phyloP scores from a whole-genome alignment of 2,888 invertebrate species.

The Eledone cirrhosa region DNA sequence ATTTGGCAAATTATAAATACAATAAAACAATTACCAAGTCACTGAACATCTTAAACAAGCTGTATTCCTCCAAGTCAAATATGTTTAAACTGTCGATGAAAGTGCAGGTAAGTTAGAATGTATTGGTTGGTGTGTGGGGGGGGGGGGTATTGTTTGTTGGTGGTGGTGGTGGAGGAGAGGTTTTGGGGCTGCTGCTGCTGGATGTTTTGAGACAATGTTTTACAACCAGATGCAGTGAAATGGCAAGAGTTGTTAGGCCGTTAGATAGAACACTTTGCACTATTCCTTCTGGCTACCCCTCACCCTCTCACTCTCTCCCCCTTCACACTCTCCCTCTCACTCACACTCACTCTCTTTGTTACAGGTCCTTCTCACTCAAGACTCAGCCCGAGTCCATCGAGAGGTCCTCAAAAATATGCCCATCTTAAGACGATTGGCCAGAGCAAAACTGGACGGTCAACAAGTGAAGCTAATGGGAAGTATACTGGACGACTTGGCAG shows the following conservation, averaged over 20 bases:
- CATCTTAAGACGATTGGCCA: constrained; percentile 57
- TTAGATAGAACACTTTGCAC: no score
- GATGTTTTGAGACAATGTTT: no score
- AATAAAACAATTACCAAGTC: constrained; percentile 65
- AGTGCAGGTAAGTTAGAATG: constrained; percentile 57
- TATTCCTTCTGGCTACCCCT: no score
- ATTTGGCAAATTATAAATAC: constrained; percentile 64
- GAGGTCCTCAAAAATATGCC: constrained; percentile 64
- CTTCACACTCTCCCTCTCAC: background rate
- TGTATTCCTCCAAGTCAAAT: constrained; percentile 65
- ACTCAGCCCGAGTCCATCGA: constrained; percentile 63
- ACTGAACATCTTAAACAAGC: constrained; percentile 64
- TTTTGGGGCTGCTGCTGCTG: no score
- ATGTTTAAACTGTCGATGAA: constrained; percentile 63
- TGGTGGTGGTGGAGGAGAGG: no score
- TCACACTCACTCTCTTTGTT: background rate
- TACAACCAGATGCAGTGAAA: no score
- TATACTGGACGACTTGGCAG: constrained; percentile 61
- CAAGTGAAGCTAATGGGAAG: constrained; percentile 63
- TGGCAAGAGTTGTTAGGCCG: no score
- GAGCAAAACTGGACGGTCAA: constrained; percentile 61
- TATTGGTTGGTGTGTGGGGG: no score
- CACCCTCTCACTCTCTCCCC: no score
- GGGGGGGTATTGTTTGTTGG: no score
- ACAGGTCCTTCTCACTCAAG: constrained; percentile 64